These are phyloP conservation scores for Orchesellides sinensis DNA, from an alignment of 2,888 invertebrate species.

Conservation along the genomic window DNA sequence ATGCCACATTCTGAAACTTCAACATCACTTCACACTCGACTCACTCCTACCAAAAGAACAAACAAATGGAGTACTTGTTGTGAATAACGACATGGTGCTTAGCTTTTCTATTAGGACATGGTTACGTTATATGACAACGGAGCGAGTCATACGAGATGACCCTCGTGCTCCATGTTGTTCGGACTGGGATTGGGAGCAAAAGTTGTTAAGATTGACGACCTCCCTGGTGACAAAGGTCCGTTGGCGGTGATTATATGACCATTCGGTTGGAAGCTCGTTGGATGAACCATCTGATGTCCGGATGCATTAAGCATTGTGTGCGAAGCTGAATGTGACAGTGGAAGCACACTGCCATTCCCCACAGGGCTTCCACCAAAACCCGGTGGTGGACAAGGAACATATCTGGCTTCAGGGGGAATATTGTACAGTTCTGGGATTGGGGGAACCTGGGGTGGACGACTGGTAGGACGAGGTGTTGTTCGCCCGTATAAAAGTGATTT, in stretches of 20 bases:
- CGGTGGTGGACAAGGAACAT: conserved; percentile 88
- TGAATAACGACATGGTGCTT: not conserved
- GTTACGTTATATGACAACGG: conserved; percentile 32
- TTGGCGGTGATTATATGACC: conserved; percentile 72
- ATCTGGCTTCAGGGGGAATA: conserved; percentile 84
- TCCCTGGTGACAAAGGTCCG: conserved; percentile 73
- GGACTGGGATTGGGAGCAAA: conserved; percentile 76
- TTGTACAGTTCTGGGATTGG: conserved; percentile 88
- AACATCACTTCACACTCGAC: conserved; percentile 27
- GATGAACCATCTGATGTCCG: conserved; percentile 27
- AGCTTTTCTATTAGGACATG: not conserved
- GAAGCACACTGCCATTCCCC: conserved; percentile 80
- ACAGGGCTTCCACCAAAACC: conserved; percentile 81
- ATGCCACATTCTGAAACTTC: not conserved
- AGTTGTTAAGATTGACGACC: conserved; percentile 75
- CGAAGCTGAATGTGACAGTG: conserved; percentile 77
- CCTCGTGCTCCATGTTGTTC: conserved; percentile 76
- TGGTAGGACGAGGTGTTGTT: conserved; percentile 79
- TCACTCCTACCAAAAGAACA: no score
- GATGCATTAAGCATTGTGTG: conserved; percentile 72
- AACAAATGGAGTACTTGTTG: not conserved
- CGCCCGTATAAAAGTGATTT: conserved; percentile 77
- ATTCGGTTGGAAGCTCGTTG: conserved; percentile 77
- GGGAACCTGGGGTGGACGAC: conserved; percentile 84
- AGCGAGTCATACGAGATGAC: conserved; percentile 76